Evolutionary conservation across 2,113 vertebrate species (phyloP).

Genomic region (Delphinus delphis): DNA sequence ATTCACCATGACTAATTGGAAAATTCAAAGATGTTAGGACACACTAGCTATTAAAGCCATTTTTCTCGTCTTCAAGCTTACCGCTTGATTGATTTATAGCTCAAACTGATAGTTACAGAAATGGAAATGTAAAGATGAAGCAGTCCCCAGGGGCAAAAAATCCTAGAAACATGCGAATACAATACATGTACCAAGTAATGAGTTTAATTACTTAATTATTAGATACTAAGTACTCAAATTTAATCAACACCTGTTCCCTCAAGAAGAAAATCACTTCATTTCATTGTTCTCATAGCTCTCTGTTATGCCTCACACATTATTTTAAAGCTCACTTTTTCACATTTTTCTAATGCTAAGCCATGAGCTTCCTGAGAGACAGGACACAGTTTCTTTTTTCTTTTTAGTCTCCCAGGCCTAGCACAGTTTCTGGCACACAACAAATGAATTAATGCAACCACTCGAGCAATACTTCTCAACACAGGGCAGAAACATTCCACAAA

Average conservation of each 20-base stretch:
- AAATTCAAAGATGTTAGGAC: background rate
- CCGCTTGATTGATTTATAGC: background rate
- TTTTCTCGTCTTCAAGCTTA: background rate
- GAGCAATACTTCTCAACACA: background rate
- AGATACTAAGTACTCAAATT: conserved; percentile 1
- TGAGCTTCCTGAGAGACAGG: background rate
- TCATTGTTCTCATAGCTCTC: background rate
- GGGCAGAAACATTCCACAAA: background rate
- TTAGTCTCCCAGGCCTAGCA: background rate
- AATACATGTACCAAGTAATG: background rate
- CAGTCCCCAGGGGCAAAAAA: background rate
- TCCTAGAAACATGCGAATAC: background rate
- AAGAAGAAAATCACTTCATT: background rate
- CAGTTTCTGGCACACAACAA: background rate
- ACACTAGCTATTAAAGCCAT: background rate
- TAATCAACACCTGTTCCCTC: background rate
- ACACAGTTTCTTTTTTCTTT: background rate
- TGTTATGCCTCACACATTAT: background rate
- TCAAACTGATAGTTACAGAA: background rate
- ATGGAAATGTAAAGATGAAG: conserved; percentile 16
- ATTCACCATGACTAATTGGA: background rate
- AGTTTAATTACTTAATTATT: conserved; percentile 25
- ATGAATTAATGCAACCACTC: background rate
- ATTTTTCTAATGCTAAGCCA: background rate
- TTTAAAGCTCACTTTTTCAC: background rate